Percentiles rank a stretch among this genome's conserved stretches.
These are phyloP conservation scores for Cygnus atratus DNA, from an alignment of 2,113 vertebrate species.

Conservation along the genomic window DNA sequence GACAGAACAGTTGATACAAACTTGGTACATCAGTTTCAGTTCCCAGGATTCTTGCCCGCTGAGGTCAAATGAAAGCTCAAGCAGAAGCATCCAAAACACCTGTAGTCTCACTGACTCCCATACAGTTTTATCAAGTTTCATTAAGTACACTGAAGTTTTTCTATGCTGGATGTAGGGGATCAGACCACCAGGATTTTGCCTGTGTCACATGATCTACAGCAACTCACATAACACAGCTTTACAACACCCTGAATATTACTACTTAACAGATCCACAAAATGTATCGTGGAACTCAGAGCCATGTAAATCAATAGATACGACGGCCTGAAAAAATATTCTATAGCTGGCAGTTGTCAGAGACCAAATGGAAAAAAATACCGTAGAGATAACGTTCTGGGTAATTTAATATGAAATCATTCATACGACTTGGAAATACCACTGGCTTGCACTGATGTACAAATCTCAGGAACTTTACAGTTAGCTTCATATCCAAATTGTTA, in stretches of 20 bases:
- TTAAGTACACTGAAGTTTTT: not conserved
- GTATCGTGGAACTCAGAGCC: not conserved
- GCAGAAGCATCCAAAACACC: not conserved
- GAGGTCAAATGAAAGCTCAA: not conserved
- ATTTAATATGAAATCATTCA: not conserved
- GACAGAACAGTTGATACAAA: not conserved
- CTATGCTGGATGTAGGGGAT: not conserved
- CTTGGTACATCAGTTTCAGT: not conserved
- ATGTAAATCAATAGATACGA: too few relatives aligned
- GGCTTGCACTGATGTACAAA: not conserved
- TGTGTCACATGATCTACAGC: rapidly evolving
- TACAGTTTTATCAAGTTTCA: not conserved
- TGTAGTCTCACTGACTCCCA: not conserved
- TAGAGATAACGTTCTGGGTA: not conserved
- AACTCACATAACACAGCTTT: not conserved
- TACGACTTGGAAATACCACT: not conserved
- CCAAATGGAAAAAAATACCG: not conserved
- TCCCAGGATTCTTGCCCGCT: not conserved
- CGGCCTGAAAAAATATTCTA: not conserved
- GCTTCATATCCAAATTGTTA: not conserved
- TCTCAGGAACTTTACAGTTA: not conserved
- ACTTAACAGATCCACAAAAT: not conserved
- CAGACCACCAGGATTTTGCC: not conserved
- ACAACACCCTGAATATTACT: not conserved
- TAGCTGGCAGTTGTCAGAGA: not conserved